Evolutionary conservation across 1,140 invertebrate genomes (phyloP), one percentile per base, ranked within the genome.

Genomic region (Akabosia matsudoensis): DNA sequence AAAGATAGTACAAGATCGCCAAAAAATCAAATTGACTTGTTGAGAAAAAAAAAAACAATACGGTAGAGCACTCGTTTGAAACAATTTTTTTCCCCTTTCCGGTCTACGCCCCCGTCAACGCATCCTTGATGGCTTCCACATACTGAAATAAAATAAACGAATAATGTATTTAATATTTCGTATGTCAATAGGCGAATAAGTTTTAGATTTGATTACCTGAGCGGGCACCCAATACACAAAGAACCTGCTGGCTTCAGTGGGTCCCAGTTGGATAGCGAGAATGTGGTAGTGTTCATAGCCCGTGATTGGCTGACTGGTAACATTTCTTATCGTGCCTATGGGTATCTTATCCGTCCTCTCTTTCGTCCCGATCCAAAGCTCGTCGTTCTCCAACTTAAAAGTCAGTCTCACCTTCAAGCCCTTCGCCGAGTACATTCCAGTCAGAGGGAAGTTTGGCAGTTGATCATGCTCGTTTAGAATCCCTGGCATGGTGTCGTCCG

Each of bases 211-310:
- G 34, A 52, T 76, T 75, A 81, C 80, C 83, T 94, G 92, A 31
- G 93, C 93, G 56, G 95, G 95, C 52, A 97, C 93, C 95, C 95
- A 97, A 85, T 97, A 97, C 70, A 97, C 90, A 93, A 93, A 97
- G 86, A 96, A 96, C 79, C 92, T 86, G 33, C 93, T 95, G 14
- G 93, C 92, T 86, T 95, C 93, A 10, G 94, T 95, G 16, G 94
- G 90, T 30, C 94, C 93, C 79, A 95, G 85, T 86, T 95, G 93
- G 75, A 96, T 87, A 70, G 95, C 95, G 92, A 97, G 90, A 83
- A 97, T 92, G 83, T 97, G 94, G 89, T 97, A 97, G 85, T 96
- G 91, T 83, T 95, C 93, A 87, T 94, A 90, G 76, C 92, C 94
- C 85, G 92, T 91, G 81, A 97, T 95, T 22, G 93, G 89, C 87